A percentile compares a stretch with the other conserved stretches of the same genome.
Conservation (phyloP, 1,140 invertebrate species). For the silkworm (Bombyx mori) region ASM3026992v2 NC_085127.1:10212001-10212500, state of each 20-base stretch:
- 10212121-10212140: no score
- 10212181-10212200: constrained; percentile 22
- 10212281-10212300: constrained; percentile 11
- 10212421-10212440: not conserved
- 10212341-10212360: constrained; percentile 7
- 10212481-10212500: constrained; percentile 6
- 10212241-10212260: not conserved
- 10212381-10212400: constrained; percentile 11
- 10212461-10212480: constrained; percentile 9
- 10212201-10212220: constrained; percentile 16
- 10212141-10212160: constrained; percentile 10
- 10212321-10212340: constrained; percentile 11
- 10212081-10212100: no score
- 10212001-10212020: no score
- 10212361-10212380: constrained; percentile 7
- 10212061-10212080: no score
- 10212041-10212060: no score
- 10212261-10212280: constrained; percentile 10
- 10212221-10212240: no score
- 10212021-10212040: no score
- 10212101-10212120: no score
- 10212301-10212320: constrained; percentile 10
- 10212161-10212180: constrained; percentile 18
- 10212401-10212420: constrained; percentile 10
- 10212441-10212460: constrained; percentile 5